phyloP scores from a whole-genome alignment of 1,140 invertebrate species.

The Lordiphosa mommai region DNA sequence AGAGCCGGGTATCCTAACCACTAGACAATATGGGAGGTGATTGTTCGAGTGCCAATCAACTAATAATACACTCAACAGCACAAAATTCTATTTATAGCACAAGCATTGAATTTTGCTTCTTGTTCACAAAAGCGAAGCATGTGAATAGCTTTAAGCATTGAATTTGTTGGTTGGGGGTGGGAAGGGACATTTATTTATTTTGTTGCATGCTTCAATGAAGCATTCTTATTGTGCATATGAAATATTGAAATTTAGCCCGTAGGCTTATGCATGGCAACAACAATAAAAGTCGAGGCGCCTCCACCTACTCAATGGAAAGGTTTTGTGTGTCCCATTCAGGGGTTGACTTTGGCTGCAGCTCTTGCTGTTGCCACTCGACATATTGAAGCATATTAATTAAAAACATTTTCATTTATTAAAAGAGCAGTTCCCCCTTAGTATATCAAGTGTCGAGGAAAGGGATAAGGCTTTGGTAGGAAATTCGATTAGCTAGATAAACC shows the following conservation, averaged over 20 bases:
- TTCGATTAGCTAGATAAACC: no score
- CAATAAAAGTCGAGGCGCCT: constrained; percentile 35
- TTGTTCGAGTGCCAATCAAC: no score
- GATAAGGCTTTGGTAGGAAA: no score
- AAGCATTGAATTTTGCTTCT: no score
- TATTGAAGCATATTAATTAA: constrained; percentile 75
- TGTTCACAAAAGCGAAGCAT: no score
- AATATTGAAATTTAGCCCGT: constrained; percentile 52
- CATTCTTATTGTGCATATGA: constrained; percentile 38
- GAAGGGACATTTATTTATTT: constrained; percentile 21
- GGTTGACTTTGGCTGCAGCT: constrained; percentile 24
- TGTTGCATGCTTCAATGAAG: constrained; percentile 31
- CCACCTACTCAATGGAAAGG: constrained; percentile 15
- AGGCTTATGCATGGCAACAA: constrained; percentile 40
- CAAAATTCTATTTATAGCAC: no score
- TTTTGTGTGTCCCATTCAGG: neutral
- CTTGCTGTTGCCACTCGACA: constrained; percentile 54
- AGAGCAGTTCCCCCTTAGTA: constrained; percentile 30
- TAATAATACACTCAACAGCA: no score
- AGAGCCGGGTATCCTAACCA: constrained; percentile 91
- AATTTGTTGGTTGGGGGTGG: neutral
- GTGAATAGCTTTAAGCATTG: no score
- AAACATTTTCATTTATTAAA: constrained; percentile 73
- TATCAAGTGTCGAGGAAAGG: neutral
- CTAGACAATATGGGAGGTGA: constrained; percentile 83